Evolutionary conservation across 92 coral and sea anemone species (phyloP).

Genomic region (Umimayanthus chanpuru): DNA sequence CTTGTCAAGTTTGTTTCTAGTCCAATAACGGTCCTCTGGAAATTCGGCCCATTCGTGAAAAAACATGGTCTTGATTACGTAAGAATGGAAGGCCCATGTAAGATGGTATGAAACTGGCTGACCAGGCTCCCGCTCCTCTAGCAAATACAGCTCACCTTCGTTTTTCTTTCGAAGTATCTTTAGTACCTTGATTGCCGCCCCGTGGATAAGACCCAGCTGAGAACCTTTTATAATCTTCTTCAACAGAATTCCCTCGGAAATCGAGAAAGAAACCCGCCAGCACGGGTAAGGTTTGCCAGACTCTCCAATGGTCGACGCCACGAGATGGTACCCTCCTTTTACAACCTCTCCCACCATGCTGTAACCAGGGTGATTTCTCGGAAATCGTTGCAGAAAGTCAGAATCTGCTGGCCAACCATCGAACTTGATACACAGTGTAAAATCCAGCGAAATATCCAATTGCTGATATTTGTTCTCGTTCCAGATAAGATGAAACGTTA

Average conservation of each 20-base stretch:
- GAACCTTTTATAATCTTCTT: conserved; percentile 34
- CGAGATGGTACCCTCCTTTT: conserved; percentile 51
- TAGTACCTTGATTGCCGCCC: conserved; percentile 43
- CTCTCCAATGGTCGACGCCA: conserved; percentile 68
- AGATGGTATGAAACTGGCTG: conserved; percentile 1
- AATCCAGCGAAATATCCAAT: conserved; percentile 47
- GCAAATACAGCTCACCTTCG: conserved; percentile 36
- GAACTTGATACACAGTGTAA: conserved; percentile 55
- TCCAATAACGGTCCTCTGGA: conserved; percentile 50
- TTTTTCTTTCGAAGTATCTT: conserved; percentile 57
- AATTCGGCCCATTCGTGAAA: conserved; percentile 60
- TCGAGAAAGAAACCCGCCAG: conserved; percentile 66
- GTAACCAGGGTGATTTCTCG: conserved; percentile 54
- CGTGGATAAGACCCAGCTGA: conserved; percentile 23
- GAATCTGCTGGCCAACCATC: conserved; percentile 62
- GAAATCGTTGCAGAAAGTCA: conserved; percentile 29
- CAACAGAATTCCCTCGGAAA: conserved; percentile 60
- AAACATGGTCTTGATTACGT: conserved; percentile 62
- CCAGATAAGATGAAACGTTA: conserved; percentile 55
- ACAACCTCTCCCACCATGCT: conserved; percentile 26
- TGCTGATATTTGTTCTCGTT: conserved; percentile 41
- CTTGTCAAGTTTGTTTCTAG: conserved; percentile 28
- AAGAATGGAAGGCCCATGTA: conserved; percentile 60
- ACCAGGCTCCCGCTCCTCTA: conserved; percentile 9
- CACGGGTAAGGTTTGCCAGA: conserved; percentile 58